A percentile compares a stretch with the other conserved stretches of the same genome.
These are phyloP conservation scores for Spea hammondii DNA, from an alignment of 2,797 vertebrate species.

Conservation along the genomic window DNA sequence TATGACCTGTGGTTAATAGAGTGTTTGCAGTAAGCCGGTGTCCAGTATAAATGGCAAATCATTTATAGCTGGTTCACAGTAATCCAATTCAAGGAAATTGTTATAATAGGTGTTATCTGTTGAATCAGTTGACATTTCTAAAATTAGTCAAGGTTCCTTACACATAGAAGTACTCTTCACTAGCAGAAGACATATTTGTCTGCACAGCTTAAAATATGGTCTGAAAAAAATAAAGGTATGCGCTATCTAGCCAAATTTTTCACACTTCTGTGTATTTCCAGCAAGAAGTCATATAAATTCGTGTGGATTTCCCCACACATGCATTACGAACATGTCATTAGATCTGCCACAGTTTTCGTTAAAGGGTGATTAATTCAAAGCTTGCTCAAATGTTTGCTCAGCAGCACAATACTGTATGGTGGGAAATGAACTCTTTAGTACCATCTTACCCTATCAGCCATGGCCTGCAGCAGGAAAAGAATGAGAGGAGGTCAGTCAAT, in stretches of 20 bases:
- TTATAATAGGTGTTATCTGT: not conserved
- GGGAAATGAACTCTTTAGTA: slow-evolving; percentile 78
- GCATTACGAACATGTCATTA: slow-evolving; percentile 63
- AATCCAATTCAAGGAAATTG: not conserved
- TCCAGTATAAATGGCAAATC: not conserved
- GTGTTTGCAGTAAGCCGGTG: not conserved
- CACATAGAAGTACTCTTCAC: not conserved
- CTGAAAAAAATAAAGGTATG: not conserved
- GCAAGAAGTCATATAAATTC: slow-evolving; percentile 61
- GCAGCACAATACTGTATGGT: slow-evolving; percentile 80
- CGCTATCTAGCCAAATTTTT: too few species aligned
- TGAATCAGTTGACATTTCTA: not conserved
- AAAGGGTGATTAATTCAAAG: slow-evolving; percentile 82
- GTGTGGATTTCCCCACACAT: slow-evolving; percentile 65
- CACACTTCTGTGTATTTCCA: slow-evolving; percentile 26
- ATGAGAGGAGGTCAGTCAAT: slow-evolving; percentile 93
- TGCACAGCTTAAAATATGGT: not conserved
- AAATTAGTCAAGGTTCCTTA: slow-evolving; percentile 1
- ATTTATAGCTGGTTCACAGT: not conserved
- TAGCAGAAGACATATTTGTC: not conserved
- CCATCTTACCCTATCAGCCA: slow-evolving; percentile 77
- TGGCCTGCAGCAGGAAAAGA: slow-evolving; percentile 76
- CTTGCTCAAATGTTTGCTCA: slow-evolving; percentile 96
- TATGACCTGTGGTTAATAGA: too few species aligned
- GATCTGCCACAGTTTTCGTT: slow-evolving; percentile 73